Percentiles rank a stretch among this genome's conserved stretches.
phyloP scores from a whole-genome alignment of 2,113 vertebrate species.

The Verasper variegatus region DNA sequence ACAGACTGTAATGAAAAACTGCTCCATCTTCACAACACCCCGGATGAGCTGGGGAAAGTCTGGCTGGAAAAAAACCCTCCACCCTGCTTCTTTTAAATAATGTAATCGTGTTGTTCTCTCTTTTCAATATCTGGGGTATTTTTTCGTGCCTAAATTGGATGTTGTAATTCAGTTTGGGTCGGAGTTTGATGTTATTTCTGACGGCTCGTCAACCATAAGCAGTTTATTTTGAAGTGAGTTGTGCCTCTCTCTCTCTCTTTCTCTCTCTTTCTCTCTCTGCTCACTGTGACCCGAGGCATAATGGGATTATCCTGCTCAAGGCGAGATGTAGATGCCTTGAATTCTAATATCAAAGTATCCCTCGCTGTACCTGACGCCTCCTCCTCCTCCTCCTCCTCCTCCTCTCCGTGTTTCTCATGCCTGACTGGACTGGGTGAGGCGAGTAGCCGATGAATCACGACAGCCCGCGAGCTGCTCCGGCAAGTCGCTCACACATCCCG shows the following conservation, averaged over 20 bases:
- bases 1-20: conserved; percentile 79
- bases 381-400: neutral
- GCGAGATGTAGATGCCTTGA: conserved; percentile 66
- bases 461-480: conserved; percentile 48
- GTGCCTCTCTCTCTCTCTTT: conserved; percentile 51
- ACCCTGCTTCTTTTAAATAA: conserved; percentile 12
- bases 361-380: conserved; percentile 62
- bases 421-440: conserved; percentile 54
- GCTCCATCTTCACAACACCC: conserved; percentile 70
- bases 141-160: conserved; percentile 52
- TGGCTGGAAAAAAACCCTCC: neutral
- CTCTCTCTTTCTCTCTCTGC: conserved; percentile 29
- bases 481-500: conserved; percentile 63
- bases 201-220: conserved; percentile 59
- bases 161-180: conserved; percentile 66
- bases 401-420: conserved; percentile 60
- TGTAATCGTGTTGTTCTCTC: conserved; percentile 57
- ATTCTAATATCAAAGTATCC: conserved; percentile 75
- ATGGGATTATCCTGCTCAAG: conserved; percentile 76
- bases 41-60: conserved; percentile 69
- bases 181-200: conserved; percentile 70
- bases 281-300: conserved; percentile 69
- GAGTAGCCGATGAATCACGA: conserved; percentile 63
- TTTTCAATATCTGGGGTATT: conserved; percentile 65
- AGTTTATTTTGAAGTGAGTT: conserved; percentile 74